Evolutionary conservation across 2,113 vertebrate species (phyloP), one percentile per base, ranked within the genome.

Genomic region (Ciconia stormi): DNA sequence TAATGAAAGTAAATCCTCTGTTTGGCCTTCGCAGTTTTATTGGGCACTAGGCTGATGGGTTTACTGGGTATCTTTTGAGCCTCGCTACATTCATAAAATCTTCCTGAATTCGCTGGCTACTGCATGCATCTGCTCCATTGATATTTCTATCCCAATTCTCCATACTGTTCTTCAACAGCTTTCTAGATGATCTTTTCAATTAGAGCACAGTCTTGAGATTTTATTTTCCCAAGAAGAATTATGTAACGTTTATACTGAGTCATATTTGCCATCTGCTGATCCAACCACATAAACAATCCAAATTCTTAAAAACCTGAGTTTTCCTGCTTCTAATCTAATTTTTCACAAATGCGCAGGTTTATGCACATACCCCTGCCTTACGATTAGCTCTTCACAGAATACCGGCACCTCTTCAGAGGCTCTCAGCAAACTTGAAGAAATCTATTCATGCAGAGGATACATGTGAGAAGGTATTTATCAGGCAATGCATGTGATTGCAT

Each of bases 181-280:
- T 95, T 89, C 89, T 88, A 90, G 79, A 93, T 52, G 21, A 88
- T 89, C 74, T 91, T 90, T 95, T 95, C 93, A 95, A 94, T 93
- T 93, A 95, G 88, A 93, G 77, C 73, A 78, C 52, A 73, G 55
- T 88, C 87, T 88, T 83, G 79, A 95, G 97, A 94, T 89, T 96
- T 96, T 93, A 62, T 96, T 98, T 95, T 95, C 89, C 52, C 65
- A 83, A 71, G 78, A 96, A 93, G 79, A 96, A 95, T 96, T 94
- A 92, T 93, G 70, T 94, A 97, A 95, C 91, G 0, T 96, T 93
- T 96, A 80, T 93, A 95, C 87, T 96, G 95, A 96, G 91, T 96
- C 95, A 97, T 92, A 95, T 86, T 95, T 94, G 86, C 97, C 96
- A 97, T 97, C 96, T 97, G 97, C 87, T 92, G 86, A 95, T 83